These are phyloP conservation scores for Nothobranchius furzeri DNA, from an alignment of 2,113 vertebrate species.

Conservation along the genomic window DNA sequence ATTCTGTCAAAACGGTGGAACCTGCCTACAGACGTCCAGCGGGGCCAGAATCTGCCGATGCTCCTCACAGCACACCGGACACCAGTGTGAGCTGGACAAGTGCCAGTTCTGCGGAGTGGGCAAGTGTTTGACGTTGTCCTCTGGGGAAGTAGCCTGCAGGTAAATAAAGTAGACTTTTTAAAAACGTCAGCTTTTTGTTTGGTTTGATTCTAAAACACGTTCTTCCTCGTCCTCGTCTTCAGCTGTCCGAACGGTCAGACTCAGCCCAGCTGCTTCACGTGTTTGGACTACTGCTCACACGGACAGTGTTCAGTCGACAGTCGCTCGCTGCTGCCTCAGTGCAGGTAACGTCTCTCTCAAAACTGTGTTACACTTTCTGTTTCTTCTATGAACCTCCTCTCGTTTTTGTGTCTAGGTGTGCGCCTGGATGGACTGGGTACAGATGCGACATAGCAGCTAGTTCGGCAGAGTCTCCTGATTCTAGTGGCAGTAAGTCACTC, in stretches of 20 bases:
- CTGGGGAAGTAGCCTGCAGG: slow-evolving; percentile 87
- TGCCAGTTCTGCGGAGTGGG: slow-evolving; percentile 90
- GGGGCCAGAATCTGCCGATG: slow-evolving; percentile 87
- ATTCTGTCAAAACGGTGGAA: slow-evolving; percentile 87
- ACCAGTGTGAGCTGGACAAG: slow-evolving; percentile 84
- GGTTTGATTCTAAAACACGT: not conserved
- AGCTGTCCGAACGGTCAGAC: slow-evolving; percentile 86
- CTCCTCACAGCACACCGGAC: slow-evolving; percentile 80
- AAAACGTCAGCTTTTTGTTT: too few relatives aligned
- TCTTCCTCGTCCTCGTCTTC: not conserved
- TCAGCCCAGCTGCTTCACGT: slow-evolving; percentile 88
- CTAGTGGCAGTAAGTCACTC: slow-evolving; percentile 68
- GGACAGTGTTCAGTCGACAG: slow-evolving; percentile 86
- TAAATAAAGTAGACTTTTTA: slow-evolving; percentile 44
- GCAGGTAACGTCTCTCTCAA: slow-evolving; percentile 83
- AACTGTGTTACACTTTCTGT: not conserved
- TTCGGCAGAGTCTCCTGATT: slow-evolving; percentile 32
- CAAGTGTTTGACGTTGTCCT: slow-evolving; percentile 78
- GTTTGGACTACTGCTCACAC: slow-evolving; percentile 84
- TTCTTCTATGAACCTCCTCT: not conserved
- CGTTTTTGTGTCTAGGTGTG: slow-evolving; percentile 69
- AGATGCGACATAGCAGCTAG: slow-evolving; percentile 63
- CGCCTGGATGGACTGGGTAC: slow-evolving; percentile 70
- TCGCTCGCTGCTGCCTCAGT: slow-evolving; percentile 84
- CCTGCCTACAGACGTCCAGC: slow-evolving; percentile 83